Base-by-base conservation (phyloP, 2,113 vertebrate species). In the Vidua macroura region DNA sequence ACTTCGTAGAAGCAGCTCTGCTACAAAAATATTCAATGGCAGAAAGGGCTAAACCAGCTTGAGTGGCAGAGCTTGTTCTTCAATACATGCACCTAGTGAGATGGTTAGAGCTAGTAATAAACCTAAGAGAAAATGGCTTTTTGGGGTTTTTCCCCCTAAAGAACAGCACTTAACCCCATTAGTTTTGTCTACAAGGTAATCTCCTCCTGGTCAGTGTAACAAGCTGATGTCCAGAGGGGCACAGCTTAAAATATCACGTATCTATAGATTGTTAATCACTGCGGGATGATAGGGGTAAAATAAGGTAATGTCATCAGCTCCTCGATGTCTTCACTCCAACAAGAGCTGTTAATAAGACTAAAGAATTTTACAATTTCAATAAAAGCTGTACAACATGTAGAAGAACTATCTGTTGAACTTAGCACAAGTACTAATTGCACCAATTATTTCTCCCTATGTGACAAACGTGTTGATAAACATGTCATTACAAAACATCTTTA, bases 71-170 rank as follows among this genome's bases (percentile, higher is more conserved):
- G 10, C 28, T 60, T 27, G 27, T 13, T 43, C 58, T 58, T 30
- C 60, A 58, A 17, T 11, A 13, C 14, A 6, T 11, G 24, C 46
- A 20, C 27, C 12, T 11, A 33, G 18, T 10, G 35, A 74, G 15
- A 25, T 8, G 17, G 37, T 28, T 43, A 43, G 8, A 69, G 27
- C 15, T 16, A 33, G 28, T 5, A 25, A 59, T 15, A 55, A 60
- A n/a, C 25, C 33, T 6, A 14, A n/a, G 6, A 22, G 6, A 43
- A 63, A 86, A 17, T 3, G 35, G 23, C 1, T 20, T n/a, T 60
- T 28, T 6, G 7, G 8, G 1, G 0, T 3, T 10, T 30, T 16
- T 0, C 0, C 1, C 10, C 25, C 21, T 53, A 25, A 52, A 41
- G 7, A 63, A 22, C 20, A 67, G 11, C 18, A 39, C 7, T 87